Conservation (phyloP, 2,113 vertebrate genomes). For the Chrysemys picta region DNA sequence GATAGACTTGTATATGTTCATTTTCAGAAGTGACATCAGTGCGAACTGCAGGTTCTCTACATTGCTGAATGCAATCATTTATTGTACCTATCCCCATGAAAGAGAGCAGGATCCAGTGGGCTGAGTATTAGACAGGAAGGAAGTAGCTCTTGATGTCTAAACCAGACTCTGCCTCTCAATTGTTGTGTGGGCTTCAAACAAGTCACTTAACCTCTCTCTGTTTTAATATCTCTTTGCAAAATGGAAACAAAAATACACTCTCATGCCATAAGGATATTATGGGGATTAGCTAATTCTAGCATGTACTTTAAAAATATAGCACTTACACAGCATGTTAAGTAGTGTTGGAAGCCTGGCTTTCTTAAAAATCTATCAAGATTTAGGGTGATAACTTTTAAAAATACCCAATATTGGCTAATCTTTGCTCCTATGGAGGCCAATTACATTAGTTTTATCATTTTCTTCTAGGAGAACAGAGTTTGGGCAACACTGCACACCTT, state of each 20-base stretch:
- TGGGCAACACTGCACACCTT: not conserved
- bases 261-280: not conserved
- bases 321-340: too few species aligned
- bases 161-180: too few species aligned
- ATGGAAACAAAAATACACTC: not conserved
- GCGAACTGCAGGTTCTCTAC: too few species aligned
- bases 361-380: not conserved
- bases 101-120: too few species aligned
- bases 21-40: not conserved
- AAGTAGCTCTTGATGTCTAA: too few species aligned
- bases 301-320: too few species aligned
- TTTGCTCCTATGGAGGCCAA: too few species aligned
- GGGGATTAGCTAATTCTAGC: not conserved
- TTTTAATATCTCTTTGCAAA: not conserved
- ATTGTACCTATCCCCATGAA: too few species aligned
- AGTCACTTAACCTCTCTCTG: not conserved
- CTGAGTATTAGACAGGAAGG: too few species aligned
- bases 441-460: not conserved
- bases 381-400: not conserved
- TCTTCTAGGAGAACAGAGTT: accelerated
- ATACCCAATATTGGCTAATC: too few species aligned
- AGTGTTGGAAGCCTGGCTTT: not conserved
- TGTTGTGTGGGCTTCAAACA: too few species aligned
- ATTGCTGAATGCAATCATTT: too few species aligned
- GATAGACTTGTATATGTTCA: not conserved